These are phyloP conservation scores for Gymnogyps californianus DNA, from an alignment of 2,113 vertebrate genomes.

Conservation along the genomic window DNA sequence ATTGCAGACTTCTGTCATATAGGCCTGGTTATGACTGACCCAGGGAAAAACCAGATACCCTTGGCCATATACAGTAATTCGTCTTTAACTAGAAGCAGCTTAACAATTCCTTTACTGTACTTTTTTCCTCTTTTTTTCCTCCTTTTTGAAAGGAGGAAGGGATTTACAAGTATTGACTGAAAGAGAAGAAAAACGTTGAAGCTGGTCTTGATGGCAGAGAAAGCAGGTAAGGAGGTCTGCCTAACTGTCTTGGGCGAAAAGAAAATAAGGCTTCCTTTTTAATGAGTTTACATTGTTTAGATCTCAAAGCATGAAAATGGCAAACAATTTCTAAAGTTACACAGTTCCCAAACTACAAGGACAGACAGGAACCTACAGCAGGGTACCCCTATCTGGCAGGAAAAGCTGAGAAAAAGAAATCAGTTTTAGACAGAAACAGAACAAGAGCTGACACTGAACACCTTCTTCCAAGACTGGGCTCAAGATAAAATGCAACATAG, in stretches of 20 bases:
- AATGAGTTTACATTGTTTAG: not conserved
- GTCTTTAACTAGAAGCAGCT: not conserved
- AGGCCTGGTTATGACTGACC: not conserved
- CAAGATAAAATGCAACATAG: not conserved
- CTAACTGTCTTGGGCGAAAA: not conserved
- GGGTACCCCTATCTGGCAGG: not conserved
- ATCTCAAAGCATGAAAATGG: not conserved
- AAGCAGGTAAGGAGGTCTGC: not conserved
- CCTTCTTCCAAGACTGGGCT: not conserved
- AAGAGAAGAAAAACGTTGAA: not conserved
- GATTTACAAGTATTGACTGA: not conserved
- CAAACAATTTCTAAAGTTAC: not conserved
- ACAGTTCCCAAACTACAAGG: not conserved
- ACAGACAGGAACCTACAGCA: not conserved
- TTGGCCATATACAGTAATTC: not conserved
- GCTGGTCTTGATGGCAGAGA: not conserved
- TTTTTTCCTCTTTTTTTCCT: not conserved
- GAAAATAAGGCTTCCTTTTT: not conserved
- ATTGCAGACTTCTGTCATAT: not conserved
- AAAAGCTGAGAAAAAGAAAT: not conserved
- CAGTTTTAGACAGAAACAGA: not conserved
- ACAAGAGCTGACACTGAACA: not conserved
- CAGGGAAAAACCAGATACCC: not conserved
- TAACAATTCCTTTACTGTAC: not conserved
- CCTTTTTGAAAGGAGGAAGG: not conserved